These are phyloP conservation scores for Sisyra terminalis DNA, from an alignment of 2,888 invertebrate genomes.

Conservation along the genomic window DNA sequence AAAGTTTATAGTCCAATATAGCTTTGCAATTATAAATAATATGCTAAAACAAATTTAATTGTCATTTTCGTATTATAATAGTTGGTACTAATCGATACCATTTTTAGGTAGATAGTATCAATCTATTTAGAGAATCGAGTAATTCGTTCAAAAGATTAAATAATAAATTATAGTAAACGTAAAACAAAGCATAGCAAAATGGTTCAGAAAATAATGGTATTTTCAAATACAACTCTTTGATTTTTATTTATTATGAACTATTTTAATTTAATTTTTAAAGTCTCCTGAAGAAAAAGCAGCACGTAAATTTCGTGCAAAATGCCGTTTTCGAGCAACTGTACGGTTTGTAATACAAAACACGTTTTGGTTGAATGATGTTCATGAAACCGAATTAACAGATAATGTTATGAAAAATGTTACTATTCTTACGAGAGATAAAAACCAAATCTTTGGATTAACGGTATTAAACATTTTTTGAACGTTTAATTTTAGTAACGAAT, in stretches of 20 bases:
- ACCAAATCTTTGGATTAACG: conserved; percentile 30
- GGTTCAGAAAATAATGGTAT: background rate
- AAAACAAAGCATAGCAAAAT: background rate
- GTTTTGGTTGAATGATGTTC: conserved; percentile 36
- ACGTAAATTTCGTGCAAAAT: conserved; percentile 26
- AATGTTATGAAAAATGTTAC: background rate
- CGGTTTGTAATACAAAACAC: conserved; percentile 38
- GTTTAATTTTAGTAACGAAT: no score
- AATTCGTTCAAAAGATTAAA: background rate
- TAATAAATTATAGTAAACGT: background rate
- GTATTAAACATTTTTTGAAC: conserved; percentile 21
- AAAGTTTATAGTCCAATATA: no score
- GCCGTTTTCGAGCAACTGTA: conserved; percentile 36
- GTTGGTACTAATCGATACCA: no score
- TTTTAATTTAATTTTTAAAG: background rate
- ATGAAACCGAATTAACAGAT: conserved; percentile 25
- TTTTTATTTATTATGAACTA: no score
- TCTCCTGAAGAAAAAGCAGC: conserved; percentile 3
- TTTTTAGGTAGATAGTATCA: no score
- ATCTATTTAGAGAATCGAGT: no score
- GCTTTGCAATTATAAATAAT: no score
- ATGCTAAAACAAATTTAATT: no score
- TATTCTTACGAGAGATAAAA: conserved; percentile 21
- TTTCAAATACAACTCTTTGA: background rate
- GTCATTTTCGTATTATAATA: no score